Percentiles rank a stretch among this genome's conserved stretches.
Conservation (phyloP, 64 coral and sea anemone species). For the Montipora efflorescens region DNA sequence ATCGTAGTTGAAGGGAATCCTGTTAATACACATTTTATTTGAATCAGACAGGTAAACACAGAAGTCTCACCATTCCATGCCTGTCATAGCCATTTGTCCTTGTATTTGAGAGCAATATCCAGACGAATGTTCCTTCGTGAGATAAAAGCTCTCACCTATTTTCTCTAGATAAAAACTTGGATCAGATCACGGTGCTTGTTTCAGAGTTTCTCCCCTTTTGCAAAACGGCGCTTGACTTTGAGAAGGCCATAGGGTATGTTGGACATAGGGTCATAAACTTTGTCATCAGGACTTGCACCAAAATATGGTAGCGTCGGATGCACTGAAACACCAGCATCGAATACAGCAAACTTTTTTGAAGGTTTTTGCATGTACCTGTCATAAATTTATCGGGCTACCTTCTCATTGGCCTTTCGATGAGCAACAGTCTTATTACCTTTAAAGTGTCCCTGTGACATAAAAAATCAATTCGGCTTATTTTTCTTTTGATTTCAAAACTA, state of each 20-base stretch:
- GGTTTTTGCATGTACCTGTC: slow-evolving; percentile 21
- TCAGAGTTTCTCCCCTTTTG: too few relatives aligned
- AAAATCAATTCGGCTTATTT: too few relatives aligned
- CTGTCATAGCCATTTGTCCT: slow-evolving; percentile 25
- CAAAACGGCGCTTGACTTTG: too few relatives aligned
- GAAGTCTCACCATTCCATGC: slow-evolving; percentile 23
- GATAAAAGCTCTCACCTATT: not conserved
- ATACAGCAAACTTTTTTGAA: slow-evolving; percentile 35
- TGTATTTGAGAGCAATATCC: slow-evolving; percentile 26
- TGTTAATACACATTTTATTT: slow-evolving; percentile 13
- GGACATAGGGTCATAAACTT: slow-evolving; percentile 9
- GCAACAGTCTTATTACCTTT: not conserved
- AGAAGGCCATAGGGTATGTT: not conserved
- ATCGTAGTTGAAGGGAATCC: slow-evolving; percentile 11
- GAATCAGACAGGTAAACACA: too few relatives aligned
- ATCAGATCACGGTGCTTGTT: slow-evolving; percentile 6
- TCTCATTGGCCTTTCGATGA: slow-evolving; percentile 67
- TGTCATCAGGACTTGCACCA: slow-evolving; percentile 41
- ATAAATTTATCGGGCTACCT: slow-evolving; percentile 34
- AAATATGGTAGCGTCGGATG: slow-evolving; percentile 11
- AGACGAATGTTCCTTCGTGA: not conserved
- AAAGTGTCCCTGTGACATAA: too few relatives aligned
- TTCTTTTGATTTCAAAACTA: too few relatives aligned
- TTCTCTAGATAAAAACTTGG: slow-evolving; percentile 47
- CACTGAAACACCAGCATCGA: slow-evolving; percentile 55